Base-by-base conservation (phyloP, 1,140 invertebrate genomes). In the Formica selysi region DNA sequence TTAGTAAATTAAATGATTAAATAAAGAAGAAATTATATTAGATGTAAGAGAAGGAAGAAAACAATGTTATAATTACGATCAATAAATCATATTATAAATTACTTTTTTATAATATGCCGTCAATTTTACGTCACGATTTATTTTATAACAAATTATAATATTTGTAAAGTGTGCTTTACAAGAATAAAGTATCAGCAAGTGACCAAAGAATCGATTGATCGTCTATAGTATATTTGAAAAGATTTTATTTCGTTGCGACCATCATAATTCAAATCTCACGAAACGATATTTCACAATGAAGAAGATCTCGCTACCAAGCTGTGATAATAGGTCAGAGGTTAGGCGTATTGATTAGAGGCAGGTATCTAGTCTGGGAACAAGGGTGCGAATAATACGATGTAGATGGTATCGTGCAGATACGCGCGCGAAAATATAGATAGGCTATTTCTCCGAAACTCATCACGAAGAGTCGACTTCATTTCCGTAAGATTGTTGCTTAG, bases 271-370 rank as follows among this genome's bases (percentile, higher is more conserved):
- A 88, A 88, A 86, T 91, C 67, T 88, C 57, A 78, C 68, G 59
- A 86, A 90, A 89, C 89, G 71, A 91, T 90, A 90, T 90, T 86
- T 76, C 67, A 44, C 38, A 57, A 76, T 78, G 74, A 86, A 85
- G 64, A 89, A 90, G 65, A 90, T 88, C 76, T 84, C 29, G 54
- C 65, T 54, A 87, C 57, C 76, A 54, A 80, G 62, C 67, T 78
- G 62, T 61, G 89, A 91, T 91, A 91, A 91, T 91, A 91, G 89
- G 89, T 91, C 89, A 90, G 83, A 88, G 89, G 89, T 91, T 91
- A 88, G 79, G 79, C 67, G 68, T 88, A 91, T 91, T 79, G 89
- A 91, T 91, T 90, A 83, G 79, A 91, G 51, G 84, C 83, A 73
- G 78, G 90, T 91, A 88, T 70, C 86, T 59, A 65, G 78, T 84